Base-by-base conservation (phyloP, 1,140 invertebrate species). In the Glossosoma conforme region DNA sequence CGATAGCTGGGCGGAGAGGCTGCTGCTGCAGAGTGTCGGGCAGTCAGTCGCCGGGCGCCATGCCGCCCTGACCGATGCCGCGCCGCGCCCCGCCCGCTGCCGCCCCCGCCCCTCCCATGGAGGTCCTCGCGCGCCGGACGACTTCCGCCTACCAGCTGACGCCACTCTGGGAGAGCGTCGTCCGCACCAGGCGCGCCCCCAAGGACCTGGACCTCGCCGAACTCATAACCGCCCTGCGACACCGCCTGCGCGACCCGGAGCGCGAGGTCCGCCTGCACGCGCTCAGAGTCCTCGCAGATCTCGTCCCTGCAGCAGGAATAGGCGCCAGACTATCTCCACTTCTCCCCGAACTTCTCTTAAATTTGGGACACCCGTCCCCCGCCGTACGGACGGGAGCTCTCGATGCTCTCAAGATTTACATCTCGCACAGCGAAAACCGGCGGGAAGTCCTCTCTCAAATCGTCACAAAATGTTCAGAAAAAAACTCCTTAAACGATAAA, bases 201-300 rank as follows among this genome's bases (percentile, higher is more conserved):
- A 76, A 78, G 13, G 79, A 82, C 44, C 72, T 85, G 14, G 80
- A 87, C 61, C 75, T 80, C 0, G 65, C 68, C 32, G 68, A 76
- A 36, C 77, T 87, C 35, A 88, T 87, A 60, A 60, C 74, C 9
- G 84, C 85, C 48, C 80, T 89, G 58, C 74, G 78, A 17, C 79
- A 82, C 36, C 75, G 86, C 25, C 71, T 89, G n/a, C 76, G 77
- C 25, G 83, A 87, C 66, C 85, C 85, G 0, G 87, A 89, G 67
- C 86, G 85, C 81, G 84, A 88, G 65, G 86, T 89, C 13, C 76
- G 87, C 2, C 82, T 88, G 35, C 86, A 90, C 62, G 86, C 86
- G 14, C 66, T 89, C 1, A 68, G 86, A 42, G 86, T 89, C 4
- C 73, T 89, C 2, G 78, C 81, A 8, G 86, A 89, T 65, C 71